These are phyloP conservation scores for Cydia splendana DNA, from an alignment of 1,140 invertebrate genomes.

Conservation along the genomic window DNA sequence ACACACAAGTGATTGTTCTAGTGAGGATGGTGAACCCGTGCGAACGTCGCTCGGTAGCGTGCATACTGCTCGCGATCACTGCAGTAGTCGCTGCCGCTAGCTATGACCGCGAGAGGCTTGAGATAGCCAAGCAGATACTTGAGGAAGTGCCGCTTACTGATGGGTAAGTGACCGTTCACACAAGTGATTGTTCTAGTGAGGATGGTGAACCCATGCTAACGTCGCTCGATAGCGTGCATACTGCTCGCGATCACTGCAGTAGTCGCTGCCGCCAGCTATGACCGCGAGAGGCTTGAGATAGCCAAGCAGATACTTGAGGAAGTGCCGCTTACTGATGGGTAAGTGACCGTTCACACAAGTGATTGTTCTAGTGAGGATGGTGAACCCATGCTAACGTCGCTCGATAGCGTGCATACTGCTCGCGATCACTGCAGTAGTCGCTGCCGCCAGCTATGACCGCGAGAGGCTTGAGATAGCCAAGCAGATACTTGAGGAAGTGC, in stretches of 20 bases:
- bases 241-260: constrained; percentile 68
- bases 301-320: constrained; percentile 83
- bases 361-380: no score
- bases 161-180: constrained; percentile 69
- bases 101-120: constrained; percentile 81
- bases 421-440: no score
- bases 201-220: constrained; percentile 56
- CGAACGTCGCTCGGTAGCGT: constrained; percentile 57
- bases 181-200: constrained; percentile 47
- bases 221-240: constrained; percentile 63
- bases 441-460: no score
- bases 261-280: constrained; percentile 72
- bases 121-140: constrained; percentile 83
- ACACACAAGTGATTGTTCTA: constrained; percentile 37
- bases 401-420: no score
- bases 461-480: no score
- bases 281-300: constrained; percentile 82
- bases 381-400: no score
- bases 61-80: constrained; percentile 65
- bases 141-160: constrained; percentile 84
- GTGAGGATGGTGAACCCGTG: constrained; percentile 60
- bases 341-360: no score
- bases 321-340: constrained; percentile 84
- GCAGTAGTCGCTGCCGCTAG: constrained; percentile 72
- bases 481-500: no score